Evolutionary conservation across 1,140 invertebrate species (phyloP).

Genomic region (Bombus waltoni): DNA sequence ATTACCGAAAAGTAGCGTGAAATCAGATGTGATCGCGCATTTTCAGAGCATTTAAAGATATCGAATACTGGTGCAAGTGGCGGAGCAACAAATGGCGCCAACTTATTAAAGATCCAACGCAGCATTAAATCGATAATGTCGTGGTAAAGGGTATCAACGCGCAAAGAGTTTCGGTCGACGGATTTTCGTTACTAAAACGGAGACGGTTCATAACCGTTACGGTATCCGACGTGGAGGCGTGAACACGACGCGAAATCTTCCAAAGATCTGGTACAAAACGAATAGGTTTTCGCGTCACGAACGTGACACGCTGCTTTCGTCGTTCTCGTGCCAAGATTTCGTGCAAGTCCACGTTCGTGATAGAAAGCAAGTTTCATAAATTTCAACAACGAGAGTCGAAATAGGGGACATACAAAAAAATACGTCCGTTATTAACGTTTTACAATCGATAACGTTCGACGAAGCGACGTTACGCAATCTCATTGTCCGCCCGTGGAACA

Average conservation of each 20-base stretch:
- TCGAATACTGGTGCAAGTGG: too few species aligned
- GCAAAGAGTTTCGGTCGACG: conserved; percentile 40
- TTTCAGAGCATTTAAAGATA: too few species aligned
- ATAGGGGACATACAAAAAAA: background rate
- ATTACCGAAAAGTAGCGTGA: too few species aligned
- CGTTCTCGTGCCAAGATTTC: conserved; percentile 19
- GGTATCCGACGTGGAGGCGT: conserved; percentile 2
- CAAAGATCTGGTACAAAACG: too few species aligned
- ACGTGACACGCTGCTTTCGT: background rate
- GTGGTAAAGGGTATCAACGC: conserved; percentile 1
- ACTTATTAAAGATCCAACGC: too few species aligned
- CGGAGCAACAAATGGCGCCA: too few species aligned
- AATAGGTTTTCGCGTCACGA: too few species aligned
- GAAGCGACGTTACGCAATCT: conserved; percentile 32
- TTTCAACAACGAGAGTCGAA: background rate
- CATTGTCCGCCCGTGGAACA: background rate
- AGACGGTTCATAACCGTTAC: conserved; percentile 55
- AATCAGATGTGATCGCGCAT: too few species aligned
- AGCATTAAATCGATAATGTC: conserved; percentile 40
- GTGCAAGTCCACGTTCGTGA: background rate
- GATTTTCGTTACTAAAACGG: conserved; percentile 64
- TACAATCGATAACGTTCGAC: conserved; percentile 14
- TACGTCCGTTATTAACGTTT: conserved; percentile 25
- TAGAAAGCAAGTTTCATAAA: background rate
- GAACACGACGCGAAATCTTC: background rate